phyloP scores from a whole-genome alignment of 2,888 invertebrate species.

The Luperina nickerlii region DNA sequence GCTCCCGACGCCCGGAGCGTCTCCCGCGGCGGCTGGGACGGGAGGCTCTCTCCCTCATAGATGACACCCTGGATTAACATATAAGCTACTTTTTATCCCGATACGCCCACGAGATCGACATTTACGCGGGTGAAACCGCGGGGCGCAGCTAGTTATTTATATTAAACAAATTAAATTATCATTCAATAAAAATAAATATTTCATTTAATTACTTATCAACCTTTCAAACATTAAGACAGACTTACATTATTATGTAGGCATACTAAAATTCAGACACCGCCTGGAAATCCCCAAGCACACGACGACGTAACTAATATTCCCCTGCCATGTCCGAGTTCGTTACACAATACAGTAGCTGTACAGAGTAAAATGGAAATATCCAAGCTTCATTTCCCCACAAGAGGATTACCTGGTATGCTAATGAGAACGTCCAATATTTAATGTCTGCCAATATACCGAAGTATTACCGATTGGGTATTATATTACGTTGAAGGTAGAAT shows the following conservation, averaged over 20 bases:
- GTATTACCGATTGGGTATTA: constrained; percentile 4
- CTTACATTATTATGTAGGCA: background rate
- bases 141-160: no score
- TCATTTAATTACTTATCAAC: background rate
- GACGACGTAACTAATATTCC: constrained; percentile 5
- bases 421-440: constrained; percentile 48
- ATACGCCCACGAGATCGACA: no score
- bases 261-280: background rate
- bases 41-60: no score
- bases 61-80: no score
- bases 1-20: no score
- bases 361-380: constrained; percentile 29
- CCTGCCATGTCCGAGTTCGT: background rate
- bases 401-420: constrained; percentile 44
- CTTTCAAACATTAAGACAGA: background rate
- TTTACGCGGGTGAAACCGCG: no score
- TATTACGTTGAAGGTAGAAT: background rate
- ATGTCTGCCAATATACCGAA: constrained; percentile 13
- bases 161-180: no score
- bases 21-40: no score
- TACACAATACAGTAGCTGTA: constrained; percentile 21
- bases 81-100: no score
- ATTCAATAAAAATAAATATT: background rate
- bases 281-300: background rate
- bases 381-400: constrained; percentile 33